phyloP scores from a whole-genome alignment of 2,113 vertebrate genomes.

The Cyphomyrus discorhynchus region DNA sequence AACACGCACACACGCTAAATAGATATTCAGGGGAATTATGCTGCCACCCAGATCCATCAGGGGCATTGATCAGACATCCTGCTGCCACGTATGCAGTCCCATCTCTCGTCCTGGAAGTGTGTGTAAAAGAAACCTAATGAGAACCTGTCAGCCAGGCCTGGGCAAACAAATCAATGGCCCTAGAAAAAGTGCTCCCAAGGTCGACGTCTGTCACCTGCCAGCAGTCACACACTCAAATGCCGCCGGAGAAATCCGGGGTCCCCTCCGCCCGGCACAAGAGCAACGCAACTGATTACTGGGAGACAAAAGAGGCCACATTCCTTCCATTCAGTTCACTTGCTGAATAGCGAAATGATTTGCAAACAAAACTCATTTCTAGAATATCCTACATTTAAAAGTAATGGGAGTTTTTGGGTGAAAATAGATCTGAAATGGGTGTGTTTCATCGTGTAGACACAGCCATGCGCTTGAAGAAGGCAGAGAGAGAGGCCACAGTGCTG shows the following conservation, averaged over 20 bases:
- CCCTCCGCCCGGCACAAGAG: no score
- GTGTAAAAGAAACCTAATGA: conserved; percentile 64
- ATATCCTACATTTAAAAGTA: background rate
- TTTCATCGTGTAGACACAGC: background rate
- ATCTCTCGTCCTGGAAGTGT: conserved; percentile 56
- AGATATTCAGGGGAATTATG: conserved; percentile 53
- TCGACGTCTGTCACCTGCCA: conserved; percentile 37
- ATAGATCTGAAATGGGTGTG: background rate
- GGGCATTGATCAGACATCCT: conserved; percentile 55
- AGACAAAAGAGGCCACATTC: background rate
- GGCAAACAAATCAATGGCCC: conserved; percentile 72
- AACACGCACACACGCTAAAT: conserved; percentile 49
- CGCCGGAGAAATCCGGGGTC: background rate
- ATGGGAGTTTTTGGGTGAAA: background rate
- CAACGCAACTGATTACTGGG: background rate
- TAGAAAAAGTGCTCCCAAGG: conserved; percentile 55
- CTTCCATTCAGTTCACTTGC: background rate
- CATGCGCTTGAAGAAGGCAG: background rate
- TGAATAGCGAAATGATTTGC: background rate
- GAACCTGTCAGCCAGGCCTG: conserved; percentile 60
- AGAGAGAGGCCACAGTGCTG: background rate
- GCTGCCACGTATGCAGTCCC: conserved; percentile 40
- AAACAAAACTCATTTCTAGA: background rate
- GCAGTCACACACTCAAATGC: background rate
- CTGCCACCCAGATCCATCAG: conserved; percentile 56